These are phyloP conservation scores for Archocentrus centrarchus DNA, from an alignment of 2,113 vertebrate species.

Conservation along the genomic window DNA sequence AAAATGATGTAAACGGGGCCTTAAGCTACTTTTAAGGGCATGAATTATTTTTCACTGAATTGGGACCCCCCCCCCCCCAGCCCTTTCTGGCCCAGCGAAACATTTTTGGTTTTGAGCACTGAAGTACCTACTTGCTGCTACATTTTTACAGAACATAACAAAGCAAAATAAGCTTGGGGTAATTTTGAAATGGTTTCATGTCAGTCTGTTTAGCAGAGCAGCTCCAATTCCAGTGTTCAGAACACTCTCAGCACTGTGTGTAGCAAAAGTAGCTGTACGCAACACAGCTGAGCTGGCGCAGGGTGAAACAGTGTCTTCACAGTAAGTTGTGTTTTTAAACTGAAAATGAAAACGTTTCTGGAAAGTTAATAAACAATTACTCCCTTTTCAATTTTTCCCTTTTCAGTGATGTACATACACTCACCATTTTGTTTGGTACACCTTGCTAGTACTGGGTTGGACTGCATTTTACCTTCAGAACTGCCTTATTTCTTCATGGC, in stretches of 20 bases:
- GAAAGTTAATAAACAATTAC: not conserved
- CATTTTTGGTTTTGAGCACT: not conserved
- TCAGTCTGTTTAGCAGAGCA: not conserved
- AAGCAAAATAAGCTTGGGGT: not conserved
- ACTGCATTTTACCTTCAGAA: not conserved
- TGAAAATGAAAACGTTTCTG: no score
- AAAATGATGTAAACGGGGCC: no score
- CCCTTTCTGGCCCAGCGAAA: not conserved
- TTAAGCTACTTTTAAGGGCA: not conserved
- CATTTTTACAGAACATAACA: not conserved
- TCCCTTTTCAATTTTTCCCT: not conserved
- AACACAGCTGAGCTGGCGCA: not conserved
- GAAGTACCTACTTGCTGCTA: not conserved
- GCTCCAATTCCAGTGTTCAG: not conserved
- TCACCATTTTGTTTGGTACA: not conserved
- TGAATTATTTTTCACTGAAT: not conserved
- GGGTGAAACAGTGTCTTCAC: not conserved
- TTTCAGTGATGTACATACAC: not conserved
- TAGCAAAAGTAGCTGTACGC: not conserved
- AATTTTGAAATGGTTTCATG: not conserved
- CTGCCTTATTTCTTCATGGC: not conserved
- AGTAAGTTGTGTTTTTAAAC: not conserved
- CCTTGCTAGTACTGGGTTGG: not conserved
- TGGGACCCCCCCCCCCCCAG: not conserved
- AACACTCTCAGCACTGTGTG: not conserved